Evolutionary conservation across 2,888 invertebrate species (phyloP).

Genomic region (Eristalinus sepulchralis): DNA sequence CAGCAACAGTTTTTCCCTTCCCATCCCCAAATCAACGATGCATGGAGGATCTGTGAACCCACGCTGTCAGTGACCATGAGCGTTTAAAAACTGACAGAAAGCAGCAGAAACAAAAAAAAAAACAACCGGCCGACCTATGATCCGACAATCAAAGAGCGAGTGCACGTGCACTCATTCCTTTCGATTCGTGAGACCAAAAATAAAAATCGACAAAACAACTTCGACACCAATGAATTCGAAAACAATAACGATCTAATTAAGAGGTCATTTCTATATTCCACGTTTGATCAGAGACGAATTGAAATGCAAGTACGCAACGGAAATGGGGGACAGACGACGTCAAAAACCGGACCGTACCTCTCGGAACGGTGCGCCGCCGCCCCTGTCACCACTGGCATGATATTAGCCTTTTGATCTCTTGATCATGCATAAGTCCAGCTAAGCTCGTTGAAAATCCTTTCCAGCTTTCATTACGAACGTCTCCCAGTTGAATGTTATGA

Average conservation of each 20-base stretch:
- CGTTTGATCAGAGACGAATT: background rate
- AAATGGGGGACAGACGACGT: background rate
- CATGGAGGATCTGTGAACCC: background rate
- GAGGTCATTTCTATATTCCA: background rate
- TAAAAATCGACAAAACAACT: background rate
- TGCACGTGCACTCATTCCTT: background rate
- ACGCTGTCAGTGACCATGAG: background rate
- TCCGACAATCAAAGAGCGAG: background rate
- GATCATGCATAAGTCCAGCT: conserved; percentile 43
- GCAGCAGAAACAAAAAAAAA: background rate
- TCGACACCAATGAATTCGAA: background rate
- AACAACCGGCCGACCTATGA: background rate
- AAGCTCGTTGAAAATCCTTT: conserved; percentile 60
- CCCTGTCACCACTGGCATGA: conserved; percentile 33
- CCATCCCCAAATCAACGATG: too few relatives aligned
- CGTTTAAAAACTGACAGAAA: background rate
- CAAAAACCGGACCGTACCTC: background rate
- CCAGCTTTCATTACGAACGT: conserved; percentile 54
- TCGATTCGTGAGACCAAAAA: background rate
- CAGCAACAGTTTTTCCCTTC: too few relatives aligned
- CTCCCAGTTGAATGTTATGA: conserved; percentile 68
- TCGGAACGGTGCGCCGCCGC: background rate
- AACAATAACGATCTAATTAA: background rate
- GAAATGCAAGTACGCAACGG: background rate
- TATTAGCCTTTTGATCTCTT: conserved; percentile 69